Evolutionary conservation across 2,888 invertebrate species (phyloP).

Genomic region (Mactromeris polynyma): DNA sequence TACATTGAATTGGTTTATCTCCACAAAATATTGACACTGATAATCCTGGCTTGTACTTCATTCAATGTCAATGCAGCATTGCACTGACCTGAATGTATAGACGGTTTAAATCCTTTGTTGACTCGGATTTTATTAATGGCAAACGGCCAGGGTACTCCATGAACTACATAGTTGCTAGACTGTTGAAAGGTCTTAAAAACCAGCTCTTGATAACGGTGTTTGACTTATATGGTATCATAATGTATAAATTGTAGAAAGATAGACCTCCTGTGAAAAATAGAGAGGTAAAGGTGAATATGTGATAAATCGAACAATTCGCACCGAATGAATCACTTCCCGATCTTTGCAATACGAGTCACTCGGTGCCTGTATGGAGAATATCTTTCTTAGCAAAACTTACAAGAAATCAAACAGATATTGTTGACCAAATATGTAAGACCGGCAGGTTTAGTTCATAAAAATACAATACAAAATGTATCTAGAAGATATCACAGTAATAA

Average conservation of each 20-base stretch:
- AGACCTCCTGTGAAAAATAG: neutral
- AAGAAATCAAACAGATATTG: no score
- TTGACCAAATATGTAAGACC: no score
- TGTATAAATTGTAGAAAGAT: neutral
- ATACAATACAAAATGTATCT: no score
- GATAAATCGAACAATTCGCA: neutral
- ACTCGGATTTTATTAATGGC: constrained; percentile 18
- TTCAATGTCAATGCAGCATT: constrained; percentile 11
- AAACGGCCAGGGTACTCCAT: constrained; percentile 20
- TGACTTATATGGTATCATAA: constrained; percentile 3
- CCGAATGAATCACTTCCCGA: neutral
- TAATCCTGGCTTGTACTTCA: neutral
- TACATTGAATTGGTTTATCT: constrained; percentile 5
- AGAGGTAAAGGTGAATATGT: neutral
- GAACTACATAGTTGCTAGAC: neutral
- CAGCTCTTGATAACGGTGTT: neutral
- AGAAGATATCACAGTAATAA: no score
- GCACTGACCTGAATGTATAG: constrained; percentile 27
- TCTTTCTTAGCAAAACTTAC: no score
- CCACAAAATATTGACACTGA: neutral
- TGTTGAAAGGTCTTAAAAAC: neutral
- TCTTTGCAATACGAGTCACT: no score
- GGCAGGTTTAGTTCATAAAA: no score
- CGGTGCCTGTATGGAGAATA: no score
- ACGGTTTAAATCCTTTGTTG: neutral